Conservation (phyloP, 2,113 vertebrate species). For the Misgurnus mizolepis region DNA sequence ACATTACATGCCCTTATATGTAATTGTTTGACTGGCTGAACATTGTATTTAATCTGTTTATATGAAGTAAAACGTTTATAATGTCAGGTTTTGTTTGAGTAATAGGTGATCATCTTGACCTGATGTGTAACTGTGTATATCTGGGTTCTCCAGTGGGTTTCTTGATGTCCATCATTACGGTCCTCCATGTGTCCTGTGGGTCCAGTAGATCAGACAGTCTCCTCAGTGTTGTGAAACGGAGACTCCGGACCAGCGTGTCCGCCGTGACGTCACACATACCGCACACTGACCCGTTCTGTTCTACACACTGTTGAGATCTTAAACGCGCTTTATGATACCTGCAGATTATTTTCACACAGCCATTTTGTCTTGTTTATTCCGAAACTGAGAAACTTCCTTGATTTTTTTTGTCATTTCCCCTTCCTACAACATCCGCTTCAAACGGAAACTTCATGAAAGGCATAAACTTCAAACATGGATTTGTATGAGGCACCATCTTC, state of each 20-base stretch:
- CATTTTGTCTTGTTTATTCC: constrained; percentile 48
- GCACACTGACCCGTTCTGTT: constrained; percentile 67
- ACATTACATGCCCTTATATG: no score
- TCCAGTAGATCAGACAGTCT: constrained; percentile 85
- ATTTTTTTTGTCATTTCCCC: constrained; percentile 43
- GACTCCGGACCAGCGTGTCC: constrained; percentile 79
- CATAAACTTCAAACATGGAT: background rate
- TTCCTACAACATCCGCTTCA: constrained; percentile 4
- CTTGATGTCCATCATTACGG: constrained; percentile 78
- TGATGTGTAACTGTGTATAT: constrained; percentile 84
- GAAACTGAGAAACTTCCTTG: constrained; percentile 72
- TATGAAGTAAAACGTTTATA: no score
- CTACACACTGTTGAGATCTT: no score
- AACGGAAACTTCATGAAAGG: background rate
- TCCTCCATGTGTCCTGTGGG: constrained; percentile 88
- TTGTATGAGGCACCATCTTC: background rate
- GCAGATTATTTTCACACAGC: background rate
- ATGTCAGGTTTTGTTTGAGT: background rate
- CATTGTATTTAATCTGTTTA: no score
- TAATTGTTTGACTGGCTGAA: no score
- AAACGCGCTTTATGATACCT: no score
- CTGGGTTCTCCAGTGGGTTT: constrained; percentile 77
- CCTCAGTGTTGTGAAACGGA: constrained; percentile 74
- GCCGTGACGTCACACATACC: constrained; percentile 63
- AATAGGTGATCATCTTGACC: constrained; percentile 47